Conservation (phyloP, 1,140 invertebrate genomes). For the Atta cephalotes region DNA sequence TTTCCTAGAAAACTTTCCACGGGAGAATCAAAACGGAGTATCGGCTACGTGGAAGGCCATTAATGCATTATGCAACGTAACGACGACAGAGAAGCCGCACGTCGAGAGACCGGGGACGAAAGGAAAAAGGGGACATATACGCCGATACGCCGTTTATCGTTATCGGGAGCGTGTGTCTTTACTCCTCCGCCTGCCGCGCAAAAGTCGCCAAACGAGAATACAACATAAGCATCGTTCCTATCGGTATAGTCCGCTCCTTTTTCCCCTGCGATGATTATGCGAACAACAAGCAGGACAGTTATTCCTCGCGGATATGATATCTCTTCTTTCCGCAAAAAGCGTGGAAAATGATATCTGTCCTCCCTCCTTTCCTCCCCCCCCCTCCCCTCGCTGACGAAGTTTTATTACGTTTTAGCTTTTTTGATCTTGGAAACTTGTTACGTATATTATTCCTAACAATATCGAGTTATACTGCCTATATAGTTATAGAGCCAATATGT, state of each 20-base stretch:
- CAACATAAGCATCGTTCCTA: conserved; percentile 69
- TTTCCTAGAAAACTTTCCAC: conserved; percentile 59
- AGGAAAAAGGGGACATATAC: conserved; percentile 68
- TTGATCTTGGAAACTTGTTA: conserved; percentile 3
- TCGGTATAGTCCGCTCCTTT: conserved; percentile 70
- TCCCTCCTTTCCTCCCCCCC: no score
- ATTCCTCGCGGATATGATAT: conserved; percentile 53
- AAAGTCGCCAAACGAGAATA: conserved; percentile 80
- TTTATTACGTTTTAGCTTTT: conserved; percentile 12
- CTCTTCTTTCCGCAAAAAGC: conserved; percentile 20
- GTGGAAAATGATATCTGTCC: background rate
- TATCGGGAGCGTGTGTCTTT: conserved; percentile 78
- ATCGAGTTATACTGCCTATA: background rate
- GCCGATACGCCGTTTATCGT: conserved; percentile 81
- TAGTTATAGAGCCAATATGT: no score
- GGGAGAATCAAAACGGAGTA: conserved; percentile 60
- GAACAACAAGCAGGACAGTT: conserved; percentile 62
- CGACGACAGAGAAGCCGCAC: conserved; percentile 53
- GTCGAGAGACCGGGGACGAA: conserved; percentile 38
- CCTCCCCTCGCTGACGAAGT: background rate
- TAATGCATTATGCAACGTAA: conserved; percentile 65
- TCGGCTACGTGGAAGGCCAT: conserved; percentile 62
- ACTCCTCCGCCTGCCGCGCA: conserved; percentile 66
- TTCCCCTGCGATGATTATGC: conserved; percentile 72
- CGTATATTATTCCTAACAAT: background rate